A percentile compares a stretch with the other conserved stretches of the same genome.
Conservation (phyloP, 2,888 invertebrate genomes). For the Chymomyza fuscimana region DNA sequence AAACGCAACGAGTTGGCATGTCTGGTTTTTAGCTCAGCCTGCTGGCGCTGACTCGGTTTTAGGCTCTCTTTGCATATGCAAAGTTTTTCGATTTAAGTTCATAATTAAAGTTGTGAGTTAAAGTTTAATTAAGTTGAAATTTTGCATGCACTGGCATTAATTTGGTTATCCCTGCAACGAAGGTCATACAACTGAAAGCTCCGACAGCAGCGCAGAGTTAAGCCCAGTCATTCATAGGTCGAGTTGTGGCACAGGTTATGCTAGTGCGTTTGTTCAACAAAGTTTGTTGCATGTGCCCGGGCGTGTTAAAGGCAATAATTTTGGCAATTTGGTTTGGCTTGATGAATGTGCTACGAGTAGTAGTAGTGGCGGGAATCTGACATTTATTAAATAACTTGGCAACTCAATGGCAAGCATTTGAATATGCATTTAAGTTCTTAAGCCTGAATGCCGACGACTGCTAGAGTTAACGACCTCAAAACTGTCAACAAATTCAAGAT, state of each 20-base stretch:
- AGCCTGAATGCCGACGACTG: not conserved
- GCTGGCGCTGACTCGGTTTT: not conserved
- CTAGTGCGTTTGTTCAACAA: not conserved
- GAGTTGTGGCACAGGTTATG: not conserved
- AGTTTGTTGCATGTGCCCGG: slow-evolving; percentile 18
- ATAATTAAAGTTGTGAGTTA: slow-evolving; percentile 64
- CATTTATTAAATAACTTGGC: slow-evolving; percentile 72
- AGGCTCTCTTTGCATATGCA: slow-evolving; percentile 39
- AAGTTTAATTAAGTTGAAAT: slow-evolving; percentile 73
- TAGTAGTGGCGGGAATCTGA: slow-evolving; percentile 33
- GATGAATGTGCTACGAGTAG: slow-evolving; percentile 21
- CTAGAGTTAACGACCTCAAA: slow-evolving; percentile 52
- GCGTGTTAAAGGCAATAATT: slow-evolving; percentile 63
- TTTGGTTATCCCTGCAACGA: slow-evolving; percentile 47
- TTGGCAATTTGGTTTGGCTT: slow-evolving; percentile 52
- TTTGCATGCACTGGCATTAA: slow-evolving; percentile 52
- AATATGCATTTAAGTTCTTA: not conserved
- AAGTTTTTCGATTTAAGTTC: slow-evolving; percentile 74
- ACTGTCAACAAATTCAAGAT: slow-evolving; percentile 65
- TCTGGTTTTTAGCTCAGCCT: slow-evolving; percentile 36
- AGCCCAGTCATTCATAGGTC: slow-evolving; percentile 15
- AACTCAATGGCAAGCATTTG: slow-evolving; percentile 50
- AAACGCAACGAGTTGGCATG: slow-evolving; percentile 16
- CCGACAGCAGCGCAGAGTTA: slow-evolving; percentile 21
- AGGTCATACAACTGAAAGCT: slow-evolving; percentile 51